These are phyloP conservation scores for Anas platyrhynchos DNA, from an alignment of 2,113 vertebrate species.

Conservation along the genomic window DNA sequence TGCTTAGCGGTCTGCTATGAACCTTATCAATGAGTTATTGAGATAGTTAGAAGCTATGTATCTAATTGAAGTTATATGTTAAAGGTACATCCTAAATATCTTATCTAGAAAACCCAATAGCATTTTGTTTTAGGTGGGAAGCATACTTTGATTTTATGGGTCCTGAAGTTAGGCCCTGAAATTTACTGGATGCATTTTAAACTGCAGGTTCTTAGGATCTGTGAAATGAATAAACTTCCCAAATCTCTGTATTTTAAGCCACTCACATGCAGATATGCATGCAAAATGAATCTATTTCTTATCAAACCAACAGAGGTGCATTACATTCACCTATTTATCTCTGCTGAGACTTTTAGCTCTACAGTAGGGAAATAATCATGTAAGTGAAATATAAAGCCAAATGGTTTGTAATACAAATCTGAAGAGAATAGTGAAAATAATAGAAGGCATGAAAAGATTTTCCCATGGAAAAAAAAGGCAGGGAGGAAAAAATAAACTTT, in stretches of 20 bases:
- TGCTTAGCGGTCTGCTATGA: background rate
- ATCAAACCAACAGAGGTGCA: background rate
- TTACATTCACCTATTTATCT: background rate
- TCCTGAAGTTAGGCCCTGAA: background rate
- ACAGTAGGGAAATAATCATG: background rate
- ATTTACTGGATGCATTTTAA: background rate
- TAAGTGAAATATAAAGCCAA: background rate
- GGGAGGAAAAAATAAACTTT: background rate
- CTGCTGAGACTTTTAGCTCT: background rate
- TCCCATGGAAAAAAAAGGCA: background rate
- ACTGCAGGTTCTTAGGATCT: background rate
- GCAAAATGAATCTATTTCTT: background rate
- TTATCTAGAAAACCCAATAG: background rate
- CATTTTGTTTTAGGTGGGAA: background rate
- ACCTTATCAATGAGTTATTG: background rate
- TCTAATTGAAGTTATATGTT: background rate
- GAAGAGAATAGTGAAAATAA: background rate
- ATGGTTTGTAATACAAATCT: background rate
- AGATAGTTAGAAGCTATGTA: background rate
- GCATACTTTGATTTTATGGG: background rate
- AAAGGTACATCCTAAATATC: background rate
- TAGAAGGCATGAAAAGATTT: background rate
- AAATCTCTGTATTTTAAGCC: background rate
- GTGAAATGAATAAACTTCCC: background rate
- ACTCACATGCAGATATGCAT: background rate